phyloP scores from a whole-genome alignment of 2,888 invertebrate genomes.

The Danaus chrysippus region DNA sequence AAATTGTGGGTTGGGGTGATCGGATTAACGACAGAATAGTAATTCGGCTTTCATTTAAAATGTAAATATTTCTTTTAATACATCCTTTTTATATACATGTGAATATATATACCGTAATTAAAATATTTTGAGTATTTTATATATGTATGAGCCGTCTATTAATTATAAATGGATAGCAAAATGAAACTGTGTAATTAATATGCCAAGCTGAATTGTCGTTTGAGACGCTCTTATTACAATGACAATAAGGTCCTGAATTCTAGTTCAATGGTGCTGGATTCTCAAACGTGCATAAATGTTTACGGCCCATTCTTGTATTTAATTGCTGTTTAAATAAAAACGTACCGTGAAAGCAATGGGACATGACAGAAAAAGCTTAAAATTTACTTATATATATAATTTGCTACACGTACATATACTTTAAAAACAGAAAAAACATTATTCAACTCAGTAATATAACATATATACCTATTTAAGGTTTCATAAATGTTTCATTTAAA shows the following conservation, averaged over 20 bases:
- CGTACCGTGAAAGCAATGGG: constrained; percentile 65
- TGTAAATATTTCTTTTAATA: no score
- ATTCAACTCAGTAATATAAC: not conserved
- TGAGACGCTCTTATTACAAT: constrained; percentile 29
- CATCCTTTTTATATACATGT: no score
- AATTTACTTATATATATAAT: constrained; percentile 11
- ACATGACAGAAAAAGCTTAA: constrained; percentile 28
- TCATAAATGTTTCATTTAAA: not conserved
- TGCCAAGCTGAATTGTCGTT: constrained; percentile 38
- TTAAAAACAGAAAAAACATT: not conserved
- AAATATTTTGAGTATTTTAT: no score
- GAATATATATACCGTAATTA: no score
- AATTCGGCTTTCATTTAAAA: constrained; percentile 1
- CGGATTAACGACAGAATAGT: not conserved
- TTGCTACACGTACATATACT: not conserved
- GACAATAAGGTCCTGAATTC: constrained; percentile 43
- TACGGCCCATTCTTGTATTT: constrained; percentile 75
- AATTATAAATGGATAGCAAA: no score
- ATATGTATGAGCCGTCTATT: no score
- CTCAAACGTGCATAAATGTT: constrained; percentile 67
- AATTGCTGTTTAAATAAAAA: constrained; percentile 77
- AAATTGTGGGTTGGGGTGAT: constrained; percentile 1
- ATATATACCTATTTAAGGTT: not conserved
- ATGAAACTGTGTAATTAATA: no score
- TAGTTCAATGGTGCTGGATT: constrained; percentile 22